A percentile compares a stretch with the other conserved stretches of the same genome.
Evolutionary conservation across 2,888 invertebrate genomes (phyloP).

Genomic region (Cephus runcator): DNA sequence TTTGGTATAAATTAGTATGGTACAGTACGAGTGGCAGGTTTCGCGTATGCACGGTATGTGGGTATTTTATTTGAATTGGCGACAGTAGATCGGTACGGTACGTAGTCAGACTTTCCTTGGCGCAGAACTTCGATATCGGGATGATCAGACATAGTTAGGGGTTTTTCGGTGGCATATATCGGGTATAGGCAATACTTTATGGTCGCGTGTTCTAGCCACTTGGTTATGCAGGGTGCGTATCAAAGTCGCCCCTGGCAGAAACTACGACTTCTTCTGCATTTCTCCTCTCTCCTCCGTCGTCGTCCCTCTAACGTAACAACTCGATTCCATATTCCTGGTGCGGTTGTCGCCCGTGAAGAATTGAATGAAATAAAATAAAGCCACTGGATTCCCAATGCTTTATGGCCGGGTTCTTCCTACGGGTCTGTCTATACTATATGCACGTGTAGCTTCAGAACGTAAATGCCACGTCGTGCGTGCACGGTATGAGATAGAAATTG

Average conservation of each 20-base stretch:
- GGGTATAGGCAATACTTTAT: background rate
- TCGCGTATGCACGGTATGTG: rapidly evolving
- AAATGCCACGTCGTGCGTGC: too few relatives aligned
- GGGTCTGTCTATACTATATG: too few relatives aligned
- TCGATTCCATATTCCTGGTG: conserved; percentile 60
- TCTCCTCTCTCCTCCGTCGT: conserved; percentile 4
- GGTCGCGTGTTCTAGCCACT: conserved; percentile 28
- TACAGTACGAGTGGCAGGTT: too few relatives aligned
- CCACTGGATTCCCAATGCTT: conserved; percentile 41
- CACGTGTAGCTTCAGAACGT: too few relatives aligned
- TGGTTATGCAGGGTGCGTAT: conserved; percentile 50
- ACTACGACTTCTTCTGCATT: conserved; percentile 29
- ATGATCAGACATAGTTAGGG: too few relatives aligned
- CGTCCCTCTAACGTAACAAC: conserved; percentile 46
- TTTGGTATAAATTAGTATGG: too few relatives aligned
- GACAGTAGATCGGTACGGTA: too few relatives aligned
- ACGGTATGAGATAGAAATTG: too few relatives aligned
- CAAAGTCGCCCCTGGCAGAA: conserved; percentile 44
- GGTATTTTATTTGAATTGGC: too few relatives aligned
- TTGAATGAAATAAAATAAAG: conserved; percentile 61
- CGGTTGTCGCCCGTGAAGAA: conserved; percentile 56
- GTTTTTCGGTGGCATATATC: too few relatives aligned
- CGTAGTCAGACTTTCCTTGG: too few relatives aligned
- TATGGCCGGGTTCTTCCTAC: conserved; percentile 20
- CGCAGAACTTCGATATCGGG: too few relatives aligned